Evolutionary conservation across 2,113 vertebrate genomes (phyloP).

Genomic region (Dipodomys stephensi): DNA sequence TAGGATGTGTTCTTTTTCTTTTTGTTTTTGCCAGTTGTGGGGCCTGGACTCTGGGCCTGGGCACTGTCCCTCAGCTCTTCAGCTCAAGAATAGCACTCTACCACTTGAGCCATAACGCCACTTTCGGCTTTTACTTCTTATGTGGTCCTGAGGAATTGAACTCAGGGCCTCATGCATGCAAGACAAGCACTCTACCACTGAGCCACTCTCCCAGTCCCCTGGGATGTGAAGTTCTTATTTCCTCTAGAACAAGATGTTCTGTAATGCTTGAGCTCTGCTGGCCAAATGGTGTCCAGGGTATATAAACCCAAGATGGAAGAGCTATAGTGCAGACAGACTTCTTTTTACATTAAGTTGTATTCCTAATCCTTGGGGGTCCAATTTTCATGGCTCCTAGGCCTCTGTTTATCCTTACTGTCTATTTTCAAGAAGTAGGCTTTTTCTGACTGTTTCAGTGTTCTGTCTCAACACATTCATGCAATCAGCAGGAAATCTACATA

Average conservation of each 20-base stretch:
- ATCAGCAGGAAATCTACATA: neutral
- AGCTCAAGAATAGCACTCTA: no score
- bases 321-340: neutral
- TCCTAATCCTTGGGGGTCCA: neutral
- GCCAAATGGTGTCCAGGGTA: neutral
- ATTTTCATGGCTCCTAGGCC: neutral
- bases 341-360: neutral
- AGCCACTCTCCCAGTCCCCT: no score
- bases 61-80: no score
- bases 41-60: no score
- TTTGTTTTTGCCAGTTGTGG: no score
- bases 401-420: neutral
- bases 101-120: no score
- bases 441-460: neutral
- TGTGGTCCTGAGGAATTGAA: no score
- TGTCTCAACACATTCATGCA: neutral
- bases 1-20: neutral
- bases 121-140: no score
- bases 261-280: neutral
- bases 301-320: neutral
- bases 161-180: no score
- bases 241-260: neutral
- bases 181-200: no score
- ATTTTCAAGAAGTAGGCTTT: neutral
- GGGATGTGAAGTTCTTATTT: neutral